Percentiles rank a stretch among this genome's conserved stretches.
Evolutionary conservation across 2,888 invertebrate genomes (phyloP).

Genomic region (Scotopteryx bipunctaria): DNA sequence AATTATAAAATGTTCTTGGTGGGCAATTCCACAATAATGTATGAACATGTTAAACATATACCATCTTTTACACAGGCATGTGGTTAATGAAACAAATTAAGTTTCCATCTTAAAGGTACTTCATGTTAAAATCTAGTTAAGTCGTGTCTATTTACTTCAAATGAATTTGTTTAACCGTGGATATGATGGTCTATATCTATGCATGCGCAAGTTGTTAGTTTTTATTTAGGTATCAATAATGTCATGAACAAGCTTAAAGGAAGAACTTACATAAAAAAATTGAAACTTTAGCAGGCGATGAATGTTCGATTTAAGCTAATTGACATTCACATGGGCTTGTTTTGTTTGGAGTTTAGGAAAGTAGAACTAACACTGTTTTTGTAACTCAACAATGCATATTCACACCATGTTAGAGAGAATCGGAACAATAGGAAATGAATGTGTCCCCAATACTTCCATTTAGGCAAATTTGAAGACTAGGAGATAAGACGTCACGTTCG

Average conservation of each 20-base stretch:
- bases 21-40: too few relatives aligned
- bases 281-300: conserved; percentile 28
- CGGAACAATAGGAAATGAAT: conserved; percentile 70
- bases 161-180: neutral
- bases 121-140: conserved; percentile 14
- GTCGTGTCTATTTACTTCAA: neutral
- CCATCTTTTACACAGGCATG: conserved; percentile 2
- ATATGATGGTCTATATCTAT: too few relatives aligned
- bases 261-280: conserved; percentile 37
- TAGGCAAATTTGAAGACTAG: conserved; percentile 66
- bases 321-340: conserved; percentile 58
- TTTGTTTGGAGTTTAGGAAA: conserved; percentile 70
- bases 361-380: conserved; percentile 79
- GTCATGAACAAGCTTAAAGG: conserved; percentile 17
- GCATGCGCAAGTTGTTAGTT: neutral
- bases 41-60: neutral
- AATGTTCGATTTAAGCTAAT: conserved; percentile 33
- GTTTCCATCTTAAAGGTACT: neutral
- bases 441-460: conserved; percentile 79
- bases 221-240: conserved; percentile 8
- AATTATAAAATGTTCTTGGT: too few relatives aligned
- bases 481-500: conserved; percentile 76
- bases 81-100: conserved; percentile 2
- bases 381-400: conserved; percentile 72
- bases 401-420: conserved; percentile 75